phyloP scores from a whole-genome alignment of 2,797 vertebrate genomes.

The Macropus fuliginosus region DNA sequence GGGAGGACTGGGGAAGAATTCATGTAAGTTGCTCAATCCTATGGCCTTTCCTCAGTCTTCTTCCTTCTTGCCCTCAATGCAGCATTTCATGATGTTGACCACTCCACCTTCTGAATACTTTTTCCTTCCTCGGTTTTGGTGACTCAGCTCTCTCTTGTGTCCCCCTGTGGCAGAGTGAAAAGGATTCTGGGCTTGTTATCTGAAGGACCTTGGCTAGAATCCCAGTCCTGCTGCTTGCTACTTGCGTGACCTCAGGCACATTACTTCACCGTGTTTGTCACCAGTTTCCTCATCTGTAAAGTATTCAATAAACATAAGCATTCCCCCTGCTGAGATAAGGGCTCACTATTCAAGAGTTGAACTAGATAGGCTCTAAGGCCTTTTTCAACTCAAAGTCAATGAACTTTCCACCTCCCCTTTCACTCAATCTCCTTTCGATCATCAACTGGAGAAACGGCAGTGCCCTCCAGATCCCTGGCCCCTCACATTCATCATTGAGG shows the following conservation, averaged over 20 bases:
- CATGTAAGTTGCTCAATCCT: background rate
- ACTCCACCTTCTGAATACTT: background rate
- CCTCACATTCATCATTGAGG: background rate
- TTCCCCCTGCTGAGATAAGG: too few relatives aligned
- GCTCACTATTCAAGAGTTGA: background rate
- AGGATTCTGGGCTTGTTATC: too few relatives aligned
- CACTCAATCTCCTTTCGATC: background rate
- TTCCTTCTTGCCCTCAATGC: background rate
- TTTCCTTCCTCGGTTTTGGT: background rate
- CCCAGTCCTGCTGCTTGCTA: too few relatives aligned
- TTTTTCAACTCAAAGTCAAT: background rate
- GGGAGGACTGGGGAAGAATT: background rate
- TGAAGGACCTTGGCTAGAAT: too few relatives aligned
- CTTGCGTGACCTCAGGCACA: too few relatives aligned
- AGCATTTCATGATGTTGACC: background rate
- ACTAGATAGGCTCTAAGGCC: background rate
- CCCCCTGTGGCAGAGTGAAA: background rate
- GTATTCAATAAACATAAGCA: too few relatives aligned
- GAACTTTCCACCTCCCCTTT: background rate
- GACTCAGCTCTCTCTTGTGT: background rate
- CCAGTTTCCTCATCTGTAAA: too few relatives aligned
- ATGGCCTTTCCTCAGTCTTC: background rate
- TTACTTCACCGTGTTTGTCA: too few relatives aligned
- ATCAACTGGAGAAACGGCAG: background rate
- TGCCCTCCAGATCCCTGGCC: background rate